Evolutionary conservation across 2,113 vertebrate species (phyloP), one percentile per base, ranked within the genome.

Genomic region (Pterophyllum scalare): DNA sequence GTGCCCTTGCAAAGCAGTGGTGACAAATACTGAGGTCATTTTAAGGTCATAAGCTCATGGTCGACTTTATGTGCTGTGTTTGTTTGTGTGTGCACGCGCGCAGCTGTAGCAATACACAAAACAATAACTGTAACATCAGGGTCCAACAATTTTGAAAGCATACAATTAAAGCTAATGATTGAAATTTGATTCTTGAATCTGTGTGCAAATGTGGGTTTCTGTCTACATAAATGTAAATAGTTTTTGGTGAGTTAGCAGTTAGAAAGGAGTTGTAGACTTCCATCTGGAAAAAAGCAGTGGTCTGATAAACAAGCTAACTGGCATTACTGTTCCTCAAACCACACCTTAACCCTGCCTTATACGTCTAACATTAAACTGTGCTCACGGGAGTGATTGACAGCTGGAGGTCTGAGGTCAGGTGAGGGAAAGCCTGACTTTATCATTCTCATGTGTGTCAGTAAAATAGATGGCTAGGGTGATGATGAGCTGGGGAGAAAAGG

Each of bases 401-500:
- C 17, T 61, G 61, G 17, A 56, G 59, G 33, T 59, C 28, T 40
- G 33, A 75, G 79, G 59, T 87, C 80, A 33, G 59, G 22, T 82
- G 72, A 75, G 60, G 61, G 24, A 33, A 79, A 40, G 22, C 28
- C 6, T 6, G 1, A n/a, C 35, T 49, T 60, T 6, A 2, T 83
- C 61, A 46, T 72, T 81, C 56, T 72, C 77, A 33, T 31, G 22
- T n/a, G 19, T n/a, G 61, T 2, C 28, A 26, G 26, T 67, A 19
- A 26, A 46, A 15, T 6, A 1, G 56, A 89, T 28, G 5, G 52
- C 7, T n/a, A 52, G 6, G 33, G 7, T 15, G 75, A 59, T 58
- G 33, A 80, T 35, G 52, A 59, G 54, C 60, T 31, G 31, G 49
- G 31, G 65, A 31, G 46, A 7, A 14, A 38, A 28, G 3, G 54